phyloP scores from a whole-genome alignment of 1,140 invertebrate genomes.

The Drosophila lini region DNA sequence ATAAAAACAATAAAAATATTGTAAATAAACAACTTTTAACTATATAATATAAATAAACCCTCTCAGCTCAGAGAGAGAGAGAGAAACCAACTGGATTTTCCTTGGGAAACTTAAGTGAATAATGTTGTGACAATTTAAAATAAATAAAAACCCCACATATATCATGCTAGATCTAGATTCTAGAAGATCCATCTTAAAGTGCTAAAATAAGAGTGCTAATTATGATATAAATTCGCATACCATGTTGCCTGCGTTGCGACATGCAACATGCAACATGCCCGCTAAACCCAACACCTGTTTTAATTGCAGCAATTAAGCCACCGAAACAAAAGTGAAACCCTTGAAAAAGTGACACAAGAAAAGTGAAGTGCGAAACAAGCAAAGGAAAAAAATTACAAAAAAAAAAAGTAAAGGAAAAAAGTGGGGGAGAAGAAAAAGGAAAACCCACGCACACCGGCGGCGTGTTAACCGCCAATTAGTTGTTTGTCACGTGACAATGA shows the following conservation, averaged over 20 bases:
- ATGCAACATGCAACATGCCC: conserved; percentile 24
- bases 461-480: conserved; percentile 61
- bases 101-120: not conserved
- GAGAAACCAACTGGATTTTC: not conserved
- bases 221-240: not conserved
- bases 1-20: not conserved
- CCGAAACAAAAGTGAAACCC: conserved; percentile 64
- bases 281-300: conserved; percentile 41
- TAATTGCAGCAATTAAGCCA: conserved; percentile 75
- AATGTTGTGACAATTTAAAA: not conserved
- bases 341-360: conserved; percentile 55
- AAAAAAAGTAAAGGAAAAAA: conserved; percentile 29
- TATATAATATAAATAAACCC: not conserved
- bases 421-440: conserved; percentile 27
- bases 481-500: conserved; percentile 44
- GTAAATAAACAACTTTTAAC: not conserved
- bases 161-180: conserved; percentile 1
- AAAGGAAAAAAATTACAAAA: conserved; percentile 12
- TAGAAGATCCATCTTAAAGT: conserved; percentile 1
- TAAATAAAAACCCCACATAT: not conserved
- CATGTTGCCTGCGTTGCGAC: conserved; percentile 14
- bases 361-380: conserved; percentile 52
- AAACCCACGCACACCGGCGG: conserved; percentile 53
- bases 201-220: conserved; percentile 14
- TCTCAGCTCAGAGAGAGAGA: too few species aligned